Conservation (phyloP, 2,113 vertebrate genomes). For the Jaculus jaculus region DNA sequence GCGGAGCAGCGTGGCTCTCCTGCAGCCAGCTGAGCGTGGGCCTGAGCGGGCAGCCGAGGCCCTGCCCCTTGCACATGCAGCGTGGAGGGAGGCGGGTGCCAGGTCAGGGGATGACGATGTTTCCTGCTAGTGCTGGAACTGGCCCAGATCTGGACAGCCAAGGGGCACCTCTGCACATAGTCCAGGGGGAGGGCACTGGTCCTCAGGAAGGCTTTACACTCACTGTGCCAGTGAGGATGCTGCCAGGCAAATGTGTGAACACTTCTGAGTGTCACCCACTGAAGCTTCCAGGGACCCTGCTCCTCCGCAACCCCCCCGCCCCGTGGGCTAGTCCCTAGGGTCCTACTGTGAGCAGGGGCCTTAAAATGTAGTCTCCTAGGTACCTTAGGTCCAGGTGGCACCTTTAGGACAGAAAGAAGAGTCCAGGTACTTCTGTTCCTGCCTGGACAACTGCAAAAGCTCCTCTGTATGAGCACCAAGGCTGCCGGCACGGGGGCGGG, state of each 20-base stretch:
- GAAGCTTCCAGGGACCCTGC: not conserved
- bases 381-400: not conserved
- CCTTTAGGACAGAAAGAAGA: not conserved
- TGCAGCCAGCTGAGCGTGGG: rapidly evolving
- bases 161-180: not conserved
- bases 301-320: not conserved
- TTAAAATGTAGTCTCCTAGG: not conserved
- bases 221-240: not conserved
- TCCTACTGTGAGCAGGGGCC: constrained; percentile 9
- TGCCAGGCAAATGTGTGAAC: not conserved
- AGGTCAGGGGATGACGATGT: not conserved
- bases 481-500: not conserved
- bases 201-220: not conserved
- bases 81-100: too few relatives aligned
- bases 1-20: not conserved
- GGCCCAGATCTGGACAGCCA: not conserved
- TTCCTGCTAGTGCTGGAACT: not conserved
- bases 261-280: not conserved
- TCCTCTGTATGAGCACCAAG: rapidly evolving
- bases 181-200: not conserved
- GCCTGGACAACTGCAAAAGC: not conserved
- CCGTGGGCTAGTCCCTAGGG: not conserved
- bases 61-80: not conserved
- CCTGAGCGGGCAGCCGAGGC: not conserved
- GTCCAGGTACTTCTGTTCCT: not conserved